These are phyloP conservation scores for Pseudococcus viburni DNA, from an alignment of 2,888 invertebrate genomes.

Conservation along the genomic window DNA sequence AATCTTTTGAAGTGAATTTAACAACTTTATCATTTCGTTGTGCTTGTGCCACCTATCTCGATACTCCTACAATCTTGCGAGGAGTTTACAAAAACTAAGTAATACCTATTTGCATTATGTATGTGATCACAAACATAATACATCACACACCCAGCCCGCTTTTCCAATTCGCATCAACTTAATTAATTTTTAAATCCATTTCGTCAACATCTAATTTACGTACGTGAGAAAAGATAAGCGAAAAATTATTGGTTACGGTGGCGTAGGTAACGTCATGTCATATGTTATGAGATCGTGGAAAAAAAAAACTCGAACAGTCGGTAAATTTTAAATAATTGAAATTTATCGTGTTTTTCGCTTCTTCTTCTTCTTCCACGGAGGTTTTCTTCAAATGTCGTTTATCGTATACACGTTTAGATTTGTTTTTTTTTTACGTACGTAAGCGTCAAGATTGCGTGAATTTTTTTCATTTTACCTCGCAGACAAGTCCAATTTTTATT, in stretches of 20 bases:
- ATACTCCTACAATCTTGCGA: neutral
- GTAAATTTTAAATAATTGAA: constrained; percentile 17
- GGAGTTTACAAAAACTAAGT: neutral
- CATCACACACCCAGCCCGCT: neutral
- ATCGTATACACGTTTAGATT: constrained; percentile 11
- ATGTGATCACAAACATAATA: neutral
- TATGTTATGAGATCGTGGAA: neutral
- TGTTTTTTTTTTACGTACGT: neutral
- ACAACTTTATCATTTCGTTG: neutral
- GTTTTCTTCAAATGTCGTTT: constrained; percentile 13
- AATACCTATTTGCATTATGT: too few relatives aligned
- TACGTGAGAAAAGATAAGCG: neutral
- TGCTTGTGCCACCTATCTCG: neutral
- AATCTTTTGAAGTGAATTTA: neutral
- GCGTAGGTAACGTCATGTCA: neutral
- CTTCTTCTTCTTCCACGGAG: neutral
- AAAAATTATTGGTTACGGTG: constrained; percentile 3
- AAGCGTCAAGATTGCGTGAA: neutral
- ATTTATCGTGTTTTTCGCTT: constrained; percentile 20
- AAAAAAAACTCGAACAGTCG: neutral
- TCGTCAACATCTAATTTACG: neutral
- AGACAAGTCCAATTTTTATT: constrained; percentile 13
- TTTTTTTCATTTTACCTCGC: constrained; percentile 20
- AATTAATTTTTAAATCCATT: constrained; percentile 14
- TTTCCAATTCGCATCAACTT: neutral